Evolutionary conservation across 2,888 invertebrate genomes (phyloP), one percentile per base, ranked within the genome.

Genomic region (Napeogenes inachia): DNA sequence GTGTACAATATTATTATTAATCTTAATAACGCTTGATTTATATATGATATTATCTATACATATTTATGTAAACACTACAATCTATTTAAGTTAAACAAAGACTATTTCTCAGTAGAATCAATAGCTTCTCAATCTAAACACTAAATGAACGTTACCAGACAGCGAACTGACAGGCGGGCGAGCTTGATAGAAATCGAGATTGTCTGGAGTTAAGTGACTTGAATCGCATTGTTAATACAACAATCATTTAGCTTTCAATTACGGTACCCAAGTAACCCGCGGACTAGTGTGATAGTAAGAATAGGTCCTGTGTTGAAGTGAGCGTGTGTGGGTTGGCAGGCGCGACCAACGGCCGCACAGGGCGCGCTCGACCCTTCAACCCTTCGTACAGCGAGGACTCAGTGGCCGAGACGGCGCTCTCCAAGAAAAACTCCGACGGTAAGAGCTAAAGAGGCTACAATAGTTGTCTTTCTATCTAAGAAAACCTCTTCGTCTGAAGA

Each of bases 361-460:
- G 80, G 77, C 83, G 85, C 76, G 72, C 84, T 74, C 82, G 85
- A 68, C 81, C 84, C 76, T 77, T 78, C 81, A 93, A 94, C 91
- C 93, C 94, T 72, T 94, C 94, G 85, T 93, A 94, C 89, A 95
- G 94, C 89, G 95, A 95, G 91, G 96, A 96, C 91, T 95, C 95
- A 73, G 94, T 95, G 80, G 93, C 94, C 74, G 95, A 95, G 86
- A 94, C 94, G 77, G 93, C 94, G 80, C 92, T 94, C 86, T 93
- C 94, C 85, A 95, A 95, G 92, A 94, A 93, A 92, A 95, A 94
- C 91, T 95, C 95, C 76, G 95, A 95, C 89, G 95, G 95, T 96
- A 93, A 94, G 94, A 92, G 66, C 63, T 63, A 61, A 65, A 68
- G 62, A 64, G 76, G 77, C 75, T 75, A 68, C 63, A 74, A 72